A percentile compares a stretch with the other conserved stretches of the same genome.
These are phyloP conservation scores for Scaptomyza pallida DNA, from an alignment of 1,140 invertebrate species.

Conservation along the genomic window DNA sequence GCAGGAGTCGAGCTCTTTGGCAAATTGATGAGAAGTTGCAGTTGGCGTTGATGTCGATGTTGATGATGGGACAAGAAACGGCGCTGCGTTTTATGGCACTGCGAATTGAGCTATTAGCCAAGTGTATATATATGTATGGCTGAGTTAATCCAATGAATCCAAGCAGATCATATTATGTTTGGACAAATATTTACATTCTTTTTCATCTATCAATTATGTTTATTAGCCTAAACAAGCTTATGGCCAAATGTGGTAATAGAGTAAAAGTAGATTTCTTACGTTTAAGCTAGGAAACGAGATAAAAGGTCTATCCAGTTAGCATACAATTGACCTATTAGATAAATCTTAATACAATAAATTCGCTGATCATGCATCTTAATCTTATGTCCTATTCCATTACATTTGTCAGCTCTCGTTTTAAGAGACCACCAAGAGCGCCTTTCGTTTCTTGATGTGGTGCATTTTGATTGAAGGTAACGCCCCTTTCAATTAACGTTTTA, in stretches of 20 bases:
- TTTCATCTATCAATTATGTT: slow-evolving; percentile 6
- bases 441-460: slow-evolving; percentile 6
- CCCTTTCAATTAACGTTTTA: slow-evolving; percentile 4
- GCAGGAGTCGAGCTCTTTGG: slow-evolving; percentile 17
- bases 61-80: slow-evolving; percentile 6
- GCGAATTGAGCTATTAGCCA: slow-evolving; percentile 75
- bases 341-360: too few species aligned
- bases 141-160: slow-evolving; percentile 19
- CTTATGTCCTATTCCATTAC: too few species aligned
- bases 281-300: too few species aligned
- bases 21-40: slow-evolving; percentile 34
- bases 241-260: too few species aligned
- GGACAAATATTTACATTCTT: neutral
- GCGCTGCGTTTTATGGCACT: slow-evolving; percentile 57
- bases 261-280: too few species aligned
- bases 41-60: neutral
- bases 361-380: too few species aligned
- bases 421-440: slow-evolving; percentile 19
- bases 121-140: slow-evolving; percentile 13
- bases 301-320: too few species aligned
- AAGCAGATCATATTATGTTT: neutral
- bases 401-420: neutral
- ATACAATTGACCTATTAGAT: too few species aligned
- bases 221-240: neutral
- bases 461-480: slow-evolving; percentile 5